phyloP scores from a whole-genome alignment of 2,888 invertebrate species.

The Cheilosia impressa region DNA sequence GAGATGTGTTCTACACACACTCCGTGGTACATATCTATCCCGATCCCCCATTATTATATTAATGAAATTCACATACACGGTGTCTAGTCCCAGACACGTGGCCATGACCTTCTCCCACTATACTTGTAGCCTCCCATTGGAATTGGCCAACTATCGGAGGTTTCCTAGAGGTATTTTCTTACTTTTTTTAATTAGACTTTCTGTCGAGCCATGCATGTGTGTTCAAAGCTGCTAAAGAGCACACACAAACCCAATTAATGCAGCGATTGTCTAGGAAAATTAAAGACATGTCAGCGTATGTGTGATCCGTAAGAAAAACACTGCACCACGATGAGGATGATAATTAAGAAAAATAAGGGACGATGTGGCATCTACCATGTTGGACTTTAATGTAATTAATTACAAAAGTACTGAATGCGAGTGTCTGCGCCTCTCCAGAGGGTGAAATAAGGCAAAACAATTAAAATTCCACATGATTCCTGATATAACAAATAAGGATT shows the following conservation, averaged over 20 bases:
- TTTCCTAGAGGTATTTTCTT: background rate
- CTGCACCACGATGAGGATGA: conserved; percentile 14
- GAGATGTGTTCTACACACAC: conserved; percentile 18
- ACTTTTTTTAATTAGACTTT: conserved; percentile 18
- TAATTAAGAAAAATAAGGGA: conserved; percentile 25
- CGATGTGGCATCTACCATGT: conserved; percentile 43
- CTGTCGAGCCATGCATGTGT: conserved; percentile 6
- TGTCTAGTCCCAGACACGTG: conserved; percentile 54
- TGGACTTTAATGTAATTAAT: conserved; percentile 65
- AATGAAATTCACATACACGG: conserved; percentile 28
- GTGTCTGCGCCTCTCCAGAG: conserved; percentile 29
- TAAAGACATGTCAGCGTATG: conserved; percentile 22
- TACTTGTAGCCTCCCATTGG: background rate
- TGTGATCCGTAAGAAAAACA: background rate
- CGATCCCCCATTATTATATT: conserved; percentile 12
- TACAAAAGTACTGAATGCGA: conserved; percentile 43
- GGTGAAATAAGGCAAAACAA: conserved; percentile 64
- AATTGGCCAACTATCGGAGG: conserved; percentile 13
- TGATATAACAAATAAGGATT: conserved; percentile 57
- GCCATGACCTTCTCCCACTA: conserved; percentile 56
- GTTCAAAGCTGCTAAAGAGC: conserved; percentile 1
- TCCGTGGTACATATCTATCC: background rate
- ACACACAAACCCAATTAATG: conserved; percentile 52
- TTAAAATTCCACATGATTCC: conserved; percentile 65
- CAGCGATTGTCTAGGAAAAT: conserved; percentile 33